A percentile compares a stretch with the other conserved stretches of the same genome.
Evolutionary conservation across 2,888 invertebrate genomes (phyloP).

Genomic region (Hydriomena furcata): DNA sequence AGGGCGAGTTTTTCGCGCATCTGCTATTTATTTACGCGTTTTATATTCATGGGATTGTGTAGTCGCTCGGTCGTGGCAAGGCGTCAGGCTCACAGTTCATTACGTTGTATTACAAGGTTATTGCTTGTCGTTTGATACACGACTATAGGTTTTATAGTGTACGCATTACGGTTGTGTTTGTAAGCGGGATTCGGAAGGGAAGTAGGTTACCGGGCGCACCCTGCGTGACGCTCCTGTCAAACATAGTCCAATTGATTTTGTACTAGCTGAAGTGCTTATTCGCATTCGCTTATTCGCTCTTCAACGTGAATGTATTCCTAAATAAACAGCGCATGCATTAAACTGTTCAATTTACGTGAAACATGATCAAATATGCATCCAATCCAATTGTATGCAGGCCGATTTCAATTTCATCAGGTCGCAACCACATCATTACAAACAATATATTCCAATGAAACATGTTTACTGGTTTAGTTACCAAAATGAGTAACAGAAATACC

Average conservation of each 20-base stretch:
- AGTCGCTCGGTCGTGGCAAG: conserved; percentile 63
- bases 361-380: too few species aligned
- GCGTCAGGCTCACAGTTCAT: conserved; percentile 75
- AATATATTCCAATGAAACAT: too few species aligned
- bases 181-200: conserved; percentile 28
- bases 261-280: conserved; percentile 51
- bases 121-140: conserved; percentile 38
- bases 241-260: conserved; percentile 69
- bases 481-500: too few species aligned
- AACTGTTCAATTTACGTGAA: too few species aligned
- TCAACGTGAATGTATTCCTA: conserved; percentile 22
- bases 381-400: too few species aligned
- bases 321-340: too few species aligned
- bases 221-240: conserved; percentile 64
- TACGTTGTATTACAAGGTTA: conserved; percentile 62
- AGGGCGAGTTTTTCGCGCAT: conserved; percentile 82
- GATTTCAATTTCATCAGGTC: too few species aligned
- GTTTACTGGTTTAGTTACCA: too few species aligned
- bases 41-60: conserved; percentile 79
- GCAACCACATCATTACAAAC: too few species aligned
- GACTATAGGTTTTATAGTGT: conserved; percentile 44
- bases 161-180: conserved; percentile 40
- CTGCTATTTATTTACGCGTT: conserved; percentile 83
- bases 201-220: conserved; percentile 68
- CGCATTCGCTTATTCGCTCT: conserved; percentile 38